Conservation (phyloP, 53 echinoderm and acorn worm genomes). For the Stichopus horrens region DNA sequence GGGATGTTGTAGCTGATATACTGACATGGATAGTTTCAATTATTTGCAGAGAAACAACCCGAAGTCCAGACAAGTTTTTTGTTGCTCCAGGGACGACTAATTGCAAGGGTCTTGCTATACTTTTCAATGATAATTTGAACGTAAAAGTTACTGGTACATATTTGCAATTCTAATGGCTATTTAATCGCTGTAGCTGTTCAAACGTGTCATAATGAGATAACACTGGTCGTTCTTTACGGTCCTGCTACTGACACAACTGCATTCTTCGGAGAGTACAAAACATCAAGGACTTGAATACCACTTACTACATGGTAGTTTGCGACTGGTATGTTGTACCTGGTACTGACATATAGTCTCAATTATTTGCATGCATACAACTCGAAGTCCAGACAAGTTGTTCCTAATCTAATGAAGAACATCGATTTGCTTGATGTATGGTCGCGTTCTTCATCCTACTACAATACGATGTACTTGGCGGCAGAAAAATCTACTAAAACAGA, state of each 20-base stretch:
- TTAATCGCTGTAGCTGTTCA: too few relatives aligned
- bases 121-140: too few relatives aligned
- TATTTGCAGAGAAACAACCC: constrained; percentile 26
- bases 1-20: constrained; percentile 21
- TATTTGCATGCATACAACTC: constrained; percentile 21
- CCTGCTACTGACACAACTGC: too few relatives aligned
- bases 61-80: neutral
- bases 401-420: neutral
- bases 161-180: too few relatives aligned
- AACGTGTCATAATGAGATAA: too few relatives aligned
- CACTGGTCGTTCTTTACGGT: too few relatives aligned
- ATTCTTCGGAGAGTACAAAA: too few relatives aligned
- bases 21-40: neutral
- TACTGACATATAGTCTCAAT: neutral
- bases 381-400: constrained; percentile 1
- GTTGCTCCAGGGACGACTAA: too few relatives aligned
- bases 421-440: too few relatives aligned
- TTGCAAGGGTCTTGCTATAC: too few relatives aligned
- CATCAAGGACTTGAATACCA: constrained; percentile 19
- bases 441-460: neutral
- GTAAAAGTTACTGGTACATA: too few relatives aligned
- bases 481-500: constrained; percentile 23
- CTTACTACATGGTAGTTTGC: constrained; percentile 26
- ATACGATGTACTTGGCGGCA: constrained; percentile 33
- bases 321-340: constrained; percentile 28